Base-by-base conservation (phyloP, 2,797 vertebrate species). In the Lepidocolaptes lacrymiger region DNA sequence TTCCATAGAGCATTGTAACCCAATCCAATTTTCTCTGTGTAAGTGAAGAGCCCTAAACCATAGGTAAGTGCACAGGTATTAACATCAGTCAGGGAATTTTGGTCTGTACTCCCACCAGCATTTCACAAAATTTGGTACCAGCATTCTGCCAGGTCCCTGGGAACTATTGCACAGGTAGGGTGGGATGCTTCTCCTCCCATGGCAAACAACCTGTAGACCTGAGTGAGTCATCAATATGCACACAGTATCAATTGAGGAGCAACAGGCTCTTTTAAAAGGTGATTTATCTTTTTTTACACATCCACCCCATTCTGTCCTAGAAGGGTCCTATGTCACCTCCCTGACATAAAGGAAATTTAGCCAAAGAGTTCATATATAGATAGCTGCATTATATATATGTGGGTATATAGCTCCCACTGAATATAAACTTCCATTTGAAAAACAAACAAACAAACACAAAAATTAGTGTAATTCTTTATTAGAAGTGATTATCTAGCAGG, bases 181-280 rank as follows among this genome's bases (percentile, higher is more conserved):
- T 39, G 21, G 24, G 19, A 67, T 59, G 55, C 30, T 58, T 61
- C 21, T 79, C 23, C 14, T 49, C 43, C 37, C 30, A 51, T 0
- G 1, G n/a, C 0, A 3, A 85, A 14, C 1, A 2, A 27, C 39
- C 55, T 8, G 5, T 37, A 39, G 11, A 63, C n/a, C 51, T 27
- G 23, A 81, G 20, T 15, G 5, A 71, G 61, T 36, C 34, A 84
- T 44, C 32, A 37, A 64, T 62, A 54, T 22, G 30, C 34, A 36
- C 13, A 15, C 11, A 36, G 17, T 26, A 62, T 21, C 20, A 41
- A 64, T 30, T 20, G 22, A 89, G 8, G 9, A 73, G 36, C 59
- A 66, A 61, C 26, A 55, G 46, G 19, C 9, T 61, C 26, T 58
- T 85, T 55, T 52, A 48, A 77, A 81, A 68, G 8, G 16, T 41